Percentiles rank a stretch among this genome's conserved stretches.
These are phyloP conservation scores for Odocoileus virginianus DNA, from an alignment of 2,113 vertebrate genomes.

Conservation along the genomic window DNA sequence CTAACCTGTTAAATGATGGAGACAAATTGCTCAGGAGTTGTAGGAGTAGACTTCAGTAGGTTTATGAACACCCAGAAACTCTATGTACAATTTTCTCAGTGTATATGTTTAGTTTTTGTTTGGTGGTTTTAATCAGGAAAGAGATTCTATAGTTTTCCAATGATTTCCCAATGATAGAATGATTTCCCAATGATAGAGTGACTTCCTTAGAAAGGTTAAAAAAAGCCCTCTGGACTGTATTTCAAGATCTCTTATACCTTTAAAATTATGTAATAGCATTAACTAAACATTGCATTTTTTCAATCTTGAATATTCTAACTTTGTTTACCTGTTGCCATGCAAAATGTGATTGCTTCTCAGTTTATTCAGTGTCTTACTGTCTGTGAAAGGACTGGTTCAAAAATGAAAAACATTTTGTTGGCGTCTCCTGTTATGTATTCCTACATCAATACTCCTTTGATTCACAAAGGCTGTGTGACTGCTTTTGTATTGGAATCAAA, in stretches of 20 bases:
- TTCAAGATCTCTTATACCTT: background rate
- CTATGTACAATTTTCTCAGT: background rate
- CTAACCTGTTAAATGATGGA: background rate
- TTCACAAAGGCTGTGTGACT: background rate
- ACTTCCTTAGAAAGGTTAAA: background rate
- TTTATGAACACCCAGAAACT: background rate
- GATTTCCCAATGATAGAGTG: background rate
- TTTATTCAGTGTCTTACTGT: background rate
- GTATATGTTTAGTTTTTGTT: background rate
- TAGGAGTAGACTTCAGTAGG: background rate
- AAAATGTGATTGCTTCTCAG: background rate
- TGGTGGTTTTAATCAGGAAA: background rate
- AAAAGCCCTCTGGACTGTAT: background rate
- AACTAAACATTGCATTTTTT: background rate
- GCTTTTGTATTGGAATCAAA: background rate
- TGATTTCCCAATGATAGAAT: background rate
- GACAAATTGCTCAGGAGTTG: background rate
- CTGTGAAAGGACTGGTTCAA: background rate
- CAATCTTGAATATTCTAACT: background rate
- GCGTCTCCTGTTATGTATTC: background rate
- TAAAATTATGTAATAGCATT: background rate
- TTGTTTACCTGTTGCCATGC: background rate
- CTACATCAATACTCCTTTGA: background rate
- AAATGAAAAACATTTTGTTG: background rate
- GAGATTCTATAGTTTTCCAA: background rate